Evolutionary conservation across 2,113 vertebrate genomes (phyloP), one percentile per base, ranked within the genome.

Genomic region (Tetrao urogallus): DNA sequence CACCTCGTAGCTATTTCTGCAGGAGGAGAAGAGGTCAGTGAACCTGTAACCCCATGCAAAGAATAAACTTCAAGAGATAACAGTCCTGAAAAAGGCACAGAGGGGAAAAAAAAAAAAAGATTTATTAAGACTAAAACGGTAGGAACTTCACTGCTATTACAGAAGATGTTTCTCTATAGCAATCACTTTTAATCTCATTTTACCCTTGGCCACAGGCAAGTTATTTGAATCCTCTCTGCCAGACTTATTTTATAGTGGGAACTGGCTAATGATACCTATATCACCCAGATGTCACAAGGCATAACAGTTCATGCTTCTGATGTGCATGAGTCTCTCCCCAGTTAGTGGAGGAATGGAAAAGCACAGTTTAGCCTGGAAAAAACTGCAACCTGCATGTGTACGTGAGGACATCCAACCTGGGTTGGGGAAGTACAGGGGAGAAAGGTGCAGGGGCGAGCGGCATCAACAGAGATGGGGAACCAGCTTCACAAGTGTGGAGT

Each of bases 1-100:
- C 21, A 72, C 70, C 74, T 95, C 92, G 0, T 95, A 96, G 83
- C 40, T 84, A 3, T 61, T 84, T 40, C 96, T 96, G 83, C 74
- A 81, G 66, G 75, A 75, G 42, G 65, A 91, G 74, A 90, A 76
- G 13, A 86, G 43, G 40, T 30, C 77, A 78, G 77, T 34, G 38
- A 75, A 40, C n/a, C 13, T 36, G 7, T 19, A 28, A 69, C 36
- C 38, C 17, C 73, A 11, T 5, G 30, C 50, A 64, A 45, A 81
- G 72, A 86, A 86, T 34, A 81, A 74, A 13, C 60, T 81, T 69
- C 57, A 48, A 65, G 78, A 40, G 38, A 72, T 8, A 40, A 19
- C 57, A 66, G 45, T 21, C 45, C 45, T 82, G 43, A 73, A 82
- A 82, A 78, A 86, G 17, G 10, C 16, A 17, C n/a, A 75, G 63